Conservation (phyloP, 1,140 invertebrate genomes). For the Orchesella cincta region DNA sequence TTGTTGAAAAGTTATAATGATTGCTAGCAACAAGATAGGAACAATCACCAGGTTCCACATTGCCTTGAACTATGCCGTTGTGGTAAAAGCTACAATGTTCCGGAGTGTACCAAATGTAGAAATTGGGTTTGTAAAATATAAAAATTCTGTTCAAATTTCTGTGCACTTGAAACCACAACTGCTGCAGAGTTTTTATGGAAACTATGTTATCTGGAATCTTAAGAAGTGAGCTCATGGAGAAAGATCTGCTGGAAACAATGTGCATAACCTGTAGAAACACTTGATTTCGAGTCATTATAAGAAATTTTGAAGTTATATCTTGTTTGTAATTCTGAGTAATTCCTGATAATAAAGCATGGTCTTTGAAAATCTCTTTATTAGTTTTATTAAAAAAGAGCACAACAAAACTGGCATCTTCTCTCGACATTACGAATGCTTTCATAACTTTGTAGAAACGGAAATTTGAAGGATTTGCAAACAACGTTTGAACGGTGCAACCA, state of each 20-base stretch:
- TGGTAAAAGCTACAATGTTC: background rate
- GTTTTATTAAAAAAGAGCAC: background rate
- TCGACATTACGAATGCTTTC: background rate
- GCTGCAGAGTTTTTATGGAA: background rate
- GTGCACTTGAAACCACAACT: background rate
- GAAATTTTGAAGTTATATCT: background rate
- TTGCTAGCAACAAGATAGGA: background rate
- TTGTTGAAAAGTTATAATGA: background rate
- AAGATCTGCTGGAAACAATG: background rate
- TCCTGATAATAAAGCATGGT: background rate
- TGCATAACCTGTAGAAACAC: conserved; percentile 6
- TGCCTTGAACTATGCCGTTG: background rate
- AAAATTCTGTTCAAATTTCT: background rate
- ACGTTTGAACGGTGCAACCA: background rate
- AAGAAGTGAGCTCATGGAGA: background rate
- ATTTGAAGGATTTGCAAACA: background rate
- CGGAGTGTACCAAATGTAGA: background rate
- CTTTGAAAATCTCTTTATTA: background rate
- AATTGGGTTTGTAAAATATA: background rate
- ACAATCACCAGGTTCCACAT: background rate
- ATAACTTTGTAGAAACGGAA: background rate
- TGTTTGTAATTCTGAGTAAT: background rate
- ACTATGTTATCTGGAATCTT: background rate
- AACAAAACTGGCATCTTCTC: background rate
- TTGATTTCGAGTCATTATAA: background rate